These are phyloP conservation scores for Crocallis elinguaria DNA, from an alignment of 2,888 invertebrate genomes.

Conservation along the genomic window DNA sequence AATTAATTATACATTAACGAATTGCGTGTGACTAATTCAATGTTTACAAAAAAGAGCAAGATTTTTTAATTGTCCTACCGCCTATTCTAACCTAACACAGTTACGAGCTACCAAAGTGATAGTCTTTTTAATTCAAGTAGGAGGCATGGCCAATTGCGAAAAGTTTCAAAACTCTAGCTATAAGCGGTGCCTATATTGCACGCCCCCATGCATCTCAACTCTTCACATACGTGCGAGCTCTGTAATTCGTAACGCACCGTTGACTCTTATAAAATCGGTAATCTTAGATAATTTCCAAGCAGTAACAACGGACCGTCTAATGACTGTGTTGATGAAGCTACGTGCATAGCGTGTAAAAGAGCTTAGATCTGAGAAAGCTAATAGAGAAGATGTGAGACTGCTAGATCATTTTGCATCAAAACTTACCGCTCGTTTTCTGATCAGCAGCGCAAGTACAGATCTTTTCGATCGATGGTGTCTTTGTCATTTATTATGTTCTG, in stretches of 20 bases:
- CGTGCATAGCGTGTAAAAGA: slow-evolving; percentile 11
- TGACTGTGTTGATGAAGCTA: slow-evolving; percentile 9
- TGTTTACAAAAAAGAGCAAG: too few relatives aligned
- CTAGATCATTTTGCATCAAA: too few relatives aligned
- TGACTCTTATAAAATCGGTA: slow-evolving; percentile 42
- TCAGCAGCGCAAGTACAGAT: too few relatives aligned
- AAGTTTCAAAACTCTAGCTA: slow-evolving; percentile 38
- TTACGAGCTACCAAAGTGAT: slow-evolving; percentile 1
- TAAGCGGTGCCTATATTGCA: slow-evolving; percentile 40
- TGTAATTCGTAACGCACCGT: slow-evolving; percentile 51
- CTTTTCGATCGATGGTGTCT: too few relatives aligned
- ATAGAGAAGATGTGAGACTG: too few relatives aligned
- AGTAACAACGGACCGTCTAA: slow-evolving; percentile 9
- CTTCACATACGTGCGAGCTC: slow-evolving; percentile 35
- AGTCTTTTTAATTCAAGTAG: slow-evolving; percentile 5
- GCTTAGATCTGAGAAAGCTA: too few relatives aligned
- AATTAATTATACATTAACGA: too few relatives aligned
- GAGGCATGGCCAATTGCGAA: slow-evolving; percentile 18
- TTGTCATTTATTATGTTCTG: too few relatives aligned
- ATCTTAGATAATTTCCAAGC: slow-evolving; percentile 30
- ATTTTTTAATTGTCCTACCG: neutral
- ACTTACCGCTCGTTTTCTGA: too few relatives aligned
- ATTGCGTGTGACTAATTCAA: too few relatives aligned
- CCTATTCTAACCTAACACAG: neutral
- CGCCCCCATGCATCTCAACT: slow-evolving; percentile 44